Conservation (phyloP, 1,140 invertebrate genomes). For the Penaeus vannamei region DNA sequence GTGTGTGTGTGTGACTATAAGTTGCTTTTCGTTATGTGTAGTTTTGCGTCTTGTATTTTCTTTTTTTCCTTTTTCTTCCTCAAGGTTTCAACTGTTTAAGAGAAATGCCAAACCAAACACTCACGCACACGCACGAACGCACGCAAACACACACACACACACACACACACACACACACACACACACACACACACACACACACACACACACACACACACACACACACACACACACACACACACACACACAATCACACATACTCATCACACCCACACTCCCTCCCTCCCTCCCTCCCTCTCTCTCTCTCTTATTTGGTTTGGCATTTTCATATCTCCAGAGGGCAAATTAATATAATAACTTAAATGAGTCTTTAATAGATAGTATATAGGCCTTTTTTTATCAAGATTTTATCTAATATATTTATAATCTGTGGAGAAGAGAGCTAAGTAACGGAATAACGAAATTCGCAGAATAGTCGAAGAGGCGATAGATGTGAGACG, state of each 20-base stretch:
- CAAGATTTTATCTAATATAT: too few species aligned
- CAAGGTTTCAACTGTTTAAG: background rate
- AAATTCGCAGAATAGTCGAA: background rate
- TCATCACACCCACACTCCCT: background rate
- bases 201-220: background rate
- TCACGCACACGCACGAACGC: background rate
- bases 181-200: slow-evolving; percentile 9
- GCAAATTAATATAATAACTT: too few species aligned
- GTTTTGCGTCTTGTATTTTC: too few species aligned
- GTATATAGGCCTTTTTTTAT: too few species aligned
- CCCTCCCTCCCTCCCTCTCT: background rate
- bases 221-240: background rate
- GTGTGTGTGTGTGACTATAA: background rate
- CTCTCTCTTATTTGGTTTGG: too few species aligned
- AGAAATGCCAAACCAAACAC: slow-evolving; percentile 2
- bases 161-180: slow-evolving; percentile 4
- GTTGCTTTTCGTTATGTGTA: background rate
- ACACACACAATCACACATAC: background rate
- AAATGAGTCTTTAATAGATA: too few species aligned
- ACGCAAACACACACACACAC: slow-evolving; percentile 4
- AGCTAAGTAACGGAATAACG: too few species aligned
- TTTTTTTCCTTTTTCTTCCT: too few species aligned
- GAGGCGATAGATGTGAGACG: slow-evolving; percentile 5
- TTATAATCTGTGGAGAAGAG: too few species aligned
- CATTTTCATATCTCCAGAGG: too few species aligned